A percentile compares a stretch with the other conserved stretches of the same genome.
Conservation (phyloP, 2,888 invertebrate species). For the Galeruca laticollis region DNA sequence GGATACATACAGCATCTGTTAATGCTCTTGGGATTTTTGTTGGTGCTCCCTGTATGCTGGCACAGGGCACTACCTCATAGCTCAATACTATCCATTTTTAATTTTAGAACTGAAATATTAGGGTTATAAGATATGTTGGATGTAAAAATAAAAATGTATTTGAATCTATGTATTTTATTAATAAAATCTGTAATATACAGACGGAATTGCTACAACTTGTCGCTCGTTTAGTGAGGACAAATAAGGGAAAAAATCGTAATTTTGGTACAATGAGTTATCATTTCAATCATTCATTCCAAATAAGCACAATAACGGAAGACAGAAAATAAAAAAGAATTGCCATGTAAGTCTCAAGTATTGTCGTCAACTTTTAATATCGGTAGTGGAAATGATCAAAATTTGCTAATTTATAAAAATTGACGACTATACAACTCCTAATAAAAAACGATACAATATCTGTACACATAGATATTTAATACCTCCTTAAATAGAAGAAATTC, state of each 20-base stretch:
- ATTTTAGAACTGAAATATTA: too few relatives aligned
- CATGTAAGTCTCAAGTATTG: neutral
- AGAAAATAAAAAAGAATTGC: neutral
- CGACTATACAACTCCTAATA: neutral
- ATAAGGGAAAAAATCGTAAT: constrained; percentile 37
- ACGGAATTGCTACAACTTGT: constrained; percentile 55
- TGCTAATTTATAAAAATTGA: neutral
- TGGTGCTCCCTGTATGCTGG: too few relatives aligned
- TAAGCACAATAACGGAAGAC: constrained; percentile 13
- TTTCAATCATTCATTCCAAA: constrained; percentile 10
- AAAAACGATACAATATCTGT: constrained; percentile 44
- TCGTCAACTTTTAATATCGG: neutral
- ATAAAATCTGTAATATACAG: constrained; percentile 66
- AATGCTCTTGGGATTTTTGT: too few relatives aligned
- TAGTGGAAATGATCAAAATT: neutral
- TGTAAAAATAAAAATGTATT: neutral
- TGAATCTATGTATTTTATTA: constrained; percentile 47
- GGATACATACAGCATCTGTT: too few relatives aligned
- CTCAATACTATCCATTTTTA: too few relatives aligned
- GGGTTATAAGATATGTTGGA: too few relatives aligned
- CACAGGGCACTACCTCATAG: too few relatives aligned
- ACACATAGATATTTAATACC: constrained; percentile 50
- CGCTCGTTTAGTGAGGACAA: constrained; percentile 52
- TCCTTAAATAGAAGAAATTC: constrained; percentile 34
- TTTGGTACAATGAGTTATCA: constrained; percentile 14